phyloP scores from a whole-genome alignment of 1,140 invertebrate genomes.

The Drosophila insularis region DNA sequence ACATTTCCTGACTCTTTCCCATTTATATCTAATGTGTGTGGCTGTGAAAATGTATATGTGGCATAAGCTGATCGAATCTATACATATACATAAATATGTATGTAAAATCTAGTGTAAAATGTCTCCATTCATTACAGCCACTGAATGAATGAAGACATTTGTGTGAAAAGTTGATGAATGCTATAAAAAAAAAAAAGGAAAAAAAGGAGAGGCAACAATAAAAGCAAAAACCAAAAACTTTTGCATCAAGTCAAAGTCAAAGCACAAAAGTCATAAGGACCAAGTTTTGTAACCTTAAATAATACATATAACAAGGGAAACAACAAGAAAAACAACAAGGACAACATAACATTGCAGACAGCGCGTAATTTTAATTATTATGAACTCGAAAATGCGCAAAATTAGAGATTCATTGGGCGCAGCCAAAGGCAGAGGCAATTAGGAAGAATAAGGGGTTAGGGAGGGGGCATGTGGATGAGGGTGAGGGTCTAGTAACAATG shows the following conservation, averaged over 20 bases:
- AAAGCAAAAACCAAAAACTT: constrained; percentile 50
- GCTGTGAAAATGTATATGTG: too few relatives aligned
- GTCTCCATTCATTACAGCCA: constrained; percentile 3
- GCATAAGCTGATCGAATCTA: constrained; percentile 35
- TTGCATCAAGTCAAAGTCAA: constrained; percentile 70
- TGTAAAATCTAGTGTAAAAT: neutral
- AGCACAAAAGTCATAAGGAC: constrained; percentile 61
- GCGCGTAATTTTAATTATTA: constrained; percentile 77
- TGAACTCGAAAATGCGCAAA: constrained; percentile 69
- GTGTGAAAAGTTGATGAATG: constrained; percentile 69
- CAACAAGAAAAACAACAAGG: constrained; percentile 33
- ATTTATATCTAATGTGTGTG: too few relatives aligned
- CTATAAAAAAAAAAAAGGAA: constrained; percentile 20
- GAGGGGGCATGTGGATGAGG: neutral
- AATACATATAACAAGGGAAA: constrained; percentile 65
- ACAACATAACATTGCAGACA: constrained; percentile 61
- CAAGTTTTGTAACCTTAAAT: constrained; percentile 63
- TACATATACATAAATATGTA: constrained; percentile 15
- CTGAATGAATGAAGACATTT: constrained; percentile 37
- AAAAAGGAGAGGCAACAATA: neutral
- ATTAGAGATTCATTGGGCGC: constrained; percentile 73
- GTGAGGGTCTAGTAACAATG: constrained; percentile 45
- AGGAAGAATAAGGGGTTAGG: constrained; percentile 1
- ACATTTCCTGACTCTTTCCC: constrained; percentile 15
- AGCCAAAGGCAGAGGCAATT: constrained; percentile 18